Percentiles rank a stretch among this genome's conserved stretches.
Evolutionary conservation across 2,888 invertebrate species (phyloP).

Genomic region (Acrobasis suavella): DNA sequence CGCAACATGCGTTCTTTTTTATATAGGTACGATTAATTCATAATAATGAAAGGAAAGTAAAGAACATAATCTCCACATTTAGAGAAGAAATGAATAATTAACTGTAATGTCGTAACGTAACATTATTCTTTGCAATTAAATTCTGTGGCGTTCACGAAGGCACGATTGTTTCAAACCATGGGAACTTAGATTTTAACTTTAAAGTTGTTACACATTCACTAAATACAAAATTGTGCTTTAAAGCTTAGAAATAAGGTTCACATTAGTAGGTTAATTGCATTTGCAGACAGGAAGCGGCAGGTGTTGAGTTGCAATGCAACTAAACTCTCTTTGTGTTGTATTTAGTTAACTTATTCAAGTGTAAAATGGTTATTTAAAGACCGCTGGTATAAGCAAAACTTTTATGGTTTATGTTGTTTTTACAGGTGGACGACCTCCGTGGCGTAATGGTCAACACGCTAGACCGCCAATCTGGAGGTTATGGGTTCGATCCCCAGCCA

Average conservation of each 20-base stretch:
- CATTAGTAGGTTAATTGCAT: background rate
- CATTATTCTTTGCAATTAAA: conserved; percentile 1
- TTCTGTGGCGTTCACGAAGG: background rate
- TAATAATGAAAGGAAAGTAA: background rate
- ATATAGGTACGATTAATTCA: too few species aligned
- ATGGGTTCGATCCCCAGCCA: too few species aligned
- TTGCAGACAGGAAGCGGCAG: conserved; percentile 14
- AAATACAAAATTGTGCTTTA: background rate
- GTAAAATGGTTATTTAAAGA: background rate
- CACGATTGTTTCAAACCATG: conserved; percentile 2
- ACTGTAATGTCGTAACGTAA: background rate
- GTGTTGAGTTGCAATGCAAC: conserved; percentile 11
- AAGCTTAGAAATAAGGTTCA: background rate
- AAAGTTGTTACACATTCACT: background rate
- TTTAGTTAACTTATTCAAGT: background rate
- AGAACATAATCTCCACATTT: background rate
- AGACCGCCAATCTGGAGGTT: too few species aligned
- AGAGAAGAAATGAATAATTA: background rate
- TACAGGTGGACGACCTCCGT: too few species aligned
- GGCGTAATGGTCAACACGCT: too few species aligned
- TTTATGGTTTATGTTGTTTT: too few species aligned
- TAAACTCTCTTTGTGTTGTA: background rate
- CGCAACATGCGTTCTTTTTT: too few species aligned
- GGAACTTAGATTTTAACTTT: background rate
- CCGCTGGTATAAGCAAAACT: too few species aligned